Percentiles rank a stretch among this genome's conserved stretches.
Conservation (phyloP, 2,797 vertebrate genomes). For the Lagorchestes hirsutus region DNA sequence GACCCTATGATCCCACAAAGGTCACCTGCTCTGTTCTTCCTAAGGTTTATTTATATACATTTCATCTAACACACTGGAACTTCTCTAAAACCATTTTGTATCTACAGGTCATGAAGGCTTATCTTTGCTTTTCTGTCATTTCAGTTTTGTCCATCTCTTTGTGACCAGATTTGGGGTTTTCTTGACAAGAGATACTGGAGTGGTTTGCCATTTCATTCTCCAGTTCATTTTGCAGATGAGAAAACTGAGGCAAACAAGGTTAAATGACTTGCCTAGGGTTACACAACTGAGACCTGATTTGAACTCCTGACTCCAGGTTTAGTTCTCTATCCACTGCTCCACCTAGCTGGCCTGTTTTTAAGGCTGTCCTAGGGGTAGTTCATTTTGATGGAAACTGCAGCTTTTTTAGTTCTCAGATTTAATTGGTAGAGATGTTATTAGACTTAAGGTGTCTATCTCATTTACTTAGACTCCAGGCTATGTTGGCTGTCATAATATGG, state of each 20-base stretch:
- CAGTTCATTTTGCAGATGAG: neutral
- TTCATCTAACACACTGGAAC: neutral
- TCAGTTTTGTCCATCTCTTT: neutral
- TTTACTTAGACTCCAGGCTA: neutral
- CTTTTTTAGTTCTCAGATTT: neutral
- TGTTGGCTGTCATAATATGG: neutral
- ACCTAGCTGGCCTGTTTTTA: neutral
- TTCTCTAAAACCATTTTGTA: neutral
- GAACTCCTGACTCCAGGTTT: neutral
- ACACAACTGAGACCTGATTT: neutral
- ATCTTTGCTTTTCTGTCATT: neutral
- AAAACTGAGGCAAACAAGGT: neutral
- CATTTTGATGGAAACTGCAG: neutral
- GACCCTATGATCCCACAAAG: neutral
- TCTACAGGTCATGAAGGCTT: neutral
- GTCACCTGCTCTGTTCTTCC: neutral
- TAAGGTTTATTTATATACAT: neutral
- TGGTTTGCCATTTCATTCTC: too few relatives aligned
- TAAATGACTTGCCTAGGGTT: neutral
- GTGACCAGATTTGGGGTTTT: neutral
- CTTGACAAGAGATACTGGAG: neutral
- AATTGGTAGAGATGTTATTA: neutral
- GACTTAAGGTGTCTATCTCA: neutral
- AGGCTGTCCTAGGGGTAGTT: neutral
- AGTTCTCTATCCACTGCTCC: neutral